These are phyloP conservation scores for Condylostylus longicornis DNA, from an alignment of 1,140 invertebrate genomes.

Conservation along the genomic window DNA sequence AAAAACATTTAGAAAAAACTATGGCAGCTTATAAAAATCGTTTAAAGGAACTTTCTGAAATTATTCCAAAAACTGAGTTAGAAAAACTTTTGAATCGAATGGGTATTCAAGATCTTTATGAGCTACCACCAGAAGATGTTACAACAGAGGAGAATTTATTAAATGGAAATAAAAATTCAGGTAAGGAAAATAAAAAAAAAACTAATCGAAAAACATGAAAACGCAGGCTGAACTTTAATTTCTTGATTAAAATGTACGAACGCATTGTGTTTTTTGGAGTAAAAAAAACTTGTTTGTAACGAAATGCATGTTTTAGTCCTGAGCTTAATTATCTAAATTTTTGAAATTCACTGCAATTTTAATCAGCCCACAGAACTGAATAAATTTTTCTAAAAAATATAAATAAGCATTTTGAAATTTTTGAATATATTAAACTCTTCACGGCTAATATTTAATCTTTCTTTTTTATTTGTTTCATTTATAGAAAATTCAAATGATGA, in stretches of 20 bases:
- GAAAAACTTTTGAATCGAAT: slow-evolving; percentile 25
- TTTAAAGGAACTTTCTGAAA: slow-evolving; percentile 30
- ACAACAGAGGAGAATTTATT: slow-evolving; percentile 13
- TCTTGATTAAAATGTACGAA: background rate
- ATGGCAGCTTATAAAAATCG: slow-evolving; percentile 37
- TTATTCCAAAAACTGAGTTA: slow-evolving; percentile 29
- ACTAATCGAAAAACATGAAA: slow-evolving; percentile 9
- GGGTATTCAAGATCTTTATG: slow-evolving; percentile 27
- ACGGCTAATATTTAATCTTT: background rate
- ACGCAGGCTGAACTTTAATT: slow-evolving; percentile 2
- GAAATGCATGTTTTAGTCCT: too few species aligned
- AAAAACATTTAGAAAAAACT: slow-evolving; percentile 36
- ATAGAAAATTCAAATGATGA: slow-evolving; percentile 24
- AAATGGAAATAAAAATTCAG: slow-evolving; percentile 8
- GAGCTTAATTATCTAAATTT: too few species aligned
- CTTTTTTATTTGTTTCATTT: background rate
- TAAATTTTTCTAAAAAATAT: slow-evolving; percentile 7
- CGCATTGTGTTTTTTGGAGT: too few species aligned
- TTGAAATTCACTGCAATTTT: too few species aligned
- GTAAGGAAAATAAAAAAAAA: background rate
- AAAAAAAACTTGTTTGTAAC: too few species aligned
- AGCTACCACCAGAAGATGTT: slow-evolving; percentile 15
- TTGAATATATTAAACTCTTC: background rate
- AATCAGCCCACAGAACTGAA: slow-evolving; percentile 17
- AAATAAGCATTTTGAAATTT: background rate